Evolutionary conservation across 2,113 vertebrate species (phyloP), one percentile per base, ranked within the genome.

Genomic region (Leptobrachium ailaonicum): DNA sequence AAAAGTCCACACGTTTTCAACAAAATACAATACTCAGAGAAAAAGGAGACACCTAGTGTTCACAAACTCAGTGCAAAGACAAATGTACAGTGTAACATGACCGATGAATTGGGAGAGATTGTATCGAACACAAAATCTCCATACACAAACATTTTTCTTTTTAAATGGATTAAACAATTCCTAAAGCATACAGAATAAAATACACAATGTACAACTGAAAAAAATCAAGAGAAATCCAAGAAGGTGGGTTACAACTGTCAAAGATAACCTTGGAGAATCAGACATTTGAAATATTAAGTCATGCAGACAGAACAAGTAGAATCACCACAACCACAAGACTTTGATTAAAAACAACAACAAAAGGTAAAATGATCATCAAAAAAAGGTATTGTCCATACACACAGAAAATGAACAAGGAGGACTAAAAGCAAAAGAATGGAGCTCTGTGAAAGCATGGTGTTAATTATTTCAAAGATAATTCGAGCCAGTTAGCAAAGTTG

Each of bases 251-350:
- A 86, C 54, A 82, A 83, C 68, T 90, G 91, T 87, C 95, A 96
- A 96, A 95, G 95, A 92, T 85, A 88, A 88, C 91, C 87, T 89
- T 88, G 76, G 90, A 89, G 91, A 87, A 89, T 72, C 63, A 73
- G 43, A 68, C 47, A 83, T 84, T 74, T 87, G 81, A 88, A 89
- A 92, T 91, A 93, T 90, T 84, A 91, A 85, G 68, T 89, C 92
- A 96, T 96, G 95, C 95, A 92, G 86, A 90, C 90, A 90, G 83
- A 95, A 88, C 87, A 75, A 85, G 86, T 73, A 90, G 89, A 89
- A 78, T 85, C 86, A 90, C 86, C 85, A 83, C 83, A 89, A 87
- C 74, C 79, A 88, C 87, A 92, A 85, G 69, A 85, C 76, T 90
- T 83, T 84, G 84, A 87, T 74, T 85, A 66, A 86, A 50, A 82